Percentiles rank a stretch among this genome's conserved stretches.
These are phyloP conservation scores for Euphonia xanthogaster DNA, from an alignment of 2,797 vertebrate genomes.

Conservation along the genomic window DNA sequence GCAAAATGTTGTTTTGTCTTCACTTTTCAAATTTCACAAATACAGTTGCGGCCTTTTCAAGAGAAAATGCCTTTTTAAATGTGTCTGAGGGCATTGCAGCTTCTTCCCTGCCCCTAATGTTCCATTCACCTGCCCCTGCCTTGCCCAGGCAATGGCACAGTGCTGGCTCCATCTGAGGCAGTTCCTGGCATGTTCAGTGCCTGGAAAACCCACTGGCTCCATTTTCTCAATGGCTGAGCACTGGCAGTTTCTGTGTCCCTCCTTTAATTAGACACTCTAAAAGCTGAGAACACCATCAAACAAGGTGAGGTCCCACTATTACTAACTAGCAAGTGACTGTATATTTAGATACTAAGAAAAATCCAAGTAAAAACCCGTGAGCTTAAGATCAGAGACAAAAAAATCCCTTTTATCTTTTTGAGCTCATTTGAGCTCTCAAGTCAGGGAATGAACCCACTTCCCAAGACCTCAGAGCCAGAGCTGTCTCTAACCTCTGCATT, in stretches of 20 bases:
- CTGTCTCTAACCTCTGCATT: neutral
- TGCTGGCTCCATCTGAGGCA: neutral
- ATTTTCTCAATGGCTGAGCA: constrained; percentile 18
- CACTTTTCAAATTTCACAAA: neutral
- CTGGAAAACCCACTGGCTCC: constrained; percentile 21
- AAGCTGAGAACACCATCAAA: constrained; percentile 46
- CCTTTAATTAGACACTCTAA: constrained; percentile 53
- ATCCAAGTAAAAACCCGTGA: neutral
- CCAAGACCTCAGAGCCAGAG: neutral
- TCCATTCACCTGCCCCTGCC: neutral
- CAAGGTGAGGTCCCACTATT: constrained; percentile 33
- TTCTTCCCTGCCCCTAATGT: neutral
- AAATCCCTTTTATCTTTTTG: neutral
- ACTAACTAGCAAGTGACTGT: constrained; percentile 34
- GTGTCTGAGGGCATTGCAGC: neutral
- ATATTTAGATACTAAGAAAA: constrained; percentile 44
- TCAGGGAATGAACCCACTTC: neutral
- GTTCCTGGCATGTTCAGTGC: neutral
- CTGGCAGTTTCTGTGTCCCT: neutral
- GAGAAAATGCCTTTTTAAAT: constrained; percentile 10
- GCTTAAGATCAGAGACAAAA: constrained; percentile 22
- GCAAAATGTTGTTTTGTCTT: constrained; percentile 20
- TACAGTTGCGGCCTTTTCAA: neutral
- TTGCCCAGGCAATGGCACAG: neutral
- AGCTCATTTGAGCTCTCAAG: neutral